A percentile compares a stretch with the other conserved stretches of the same genome.
These are phyloP conservation scores for Aphaenogaster ashmeadi DNA, from an alignment of 1,140 invertebrate genomes.

Conservation along the genomic window DNA sequence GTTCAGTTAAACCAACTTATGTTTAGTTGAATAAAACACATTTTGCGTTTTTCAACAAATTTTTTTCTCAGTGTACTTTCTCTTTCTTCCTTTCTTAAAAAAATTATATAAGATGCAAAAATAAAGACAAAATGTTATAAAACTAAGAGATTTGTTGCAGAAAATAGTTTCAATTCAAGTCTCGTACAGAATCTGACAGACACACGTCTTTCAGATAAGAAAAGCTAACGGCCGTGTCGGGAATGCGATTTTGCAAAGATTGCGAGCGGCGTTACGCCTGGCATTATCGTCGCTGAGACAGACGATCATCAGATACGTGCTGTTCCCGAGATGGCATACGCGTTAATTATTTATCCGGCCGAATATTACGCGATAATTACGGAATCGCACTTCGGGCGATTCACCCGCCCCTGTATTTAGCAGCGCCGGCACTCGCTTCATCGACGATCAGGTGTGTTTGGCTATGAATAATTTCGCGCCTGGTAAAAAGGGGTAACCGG, in stretches of 20 bases:
- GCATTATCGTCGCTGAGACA: constrained; percentile 1
- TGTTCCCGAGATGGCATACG: neutral
- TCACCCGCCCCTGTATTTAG: constrained; percentile 17
- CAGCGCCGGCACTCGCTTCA: constrained; percentile 7
- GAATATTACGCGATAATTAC: constrained; percentile 34
- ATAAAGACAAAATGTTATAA: neutral
- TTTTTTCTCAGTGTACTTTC: no score
- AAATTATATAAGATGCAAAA: neutral
- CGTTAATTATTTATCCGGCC: constrained; percentile 38
- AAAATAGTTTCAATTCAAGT: neutral
- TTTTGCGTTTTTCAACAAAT: no score
- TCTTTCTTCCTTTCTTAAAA: neutral
- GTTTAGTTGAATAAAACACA: no score
- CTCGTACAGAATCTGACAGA: neutral
- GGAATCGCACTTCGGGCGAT: constrained; percentile 20
- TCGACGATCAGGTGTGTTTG: constrained; percentile 27
- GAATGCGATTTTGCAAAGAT: constrained; percentile 4
- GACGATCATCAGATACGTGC: neutral
- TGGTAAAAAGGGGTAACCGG: neutral
- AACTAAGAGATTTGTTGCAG: neutral
- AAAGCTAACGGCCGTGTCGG: neutral
- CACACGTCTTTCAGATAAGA: neutral
- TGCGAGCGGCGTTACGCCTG: neutral
- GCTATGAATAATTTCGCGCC: constrained; percentile 30
- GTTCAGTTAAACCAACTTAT: no score